phyloP scores from a whole-genome alignment of 2,888 invertebrate species.

The Amphipyra berbera region DNA sequence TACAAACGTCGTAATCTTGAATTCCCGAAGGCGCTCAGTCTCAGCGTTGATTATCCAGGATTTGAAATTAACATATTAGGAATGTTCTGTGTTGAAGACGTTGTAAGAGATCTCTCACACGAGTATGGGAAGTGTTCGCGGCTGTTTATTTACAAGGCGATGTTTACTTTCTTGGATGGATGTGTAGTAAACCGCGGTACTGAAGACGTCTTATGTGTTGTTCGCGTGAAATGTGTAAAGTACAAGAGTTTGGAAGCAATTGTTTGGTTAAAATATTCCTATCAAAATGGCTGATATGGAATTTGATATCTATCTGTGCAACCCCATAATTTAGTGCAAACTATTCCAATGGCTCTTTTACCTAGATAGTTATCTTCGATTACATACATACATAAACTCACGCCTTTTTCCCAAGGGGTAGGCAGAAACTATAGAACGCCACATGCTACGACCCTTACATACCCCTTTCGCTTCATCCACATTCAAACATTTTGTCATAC shows the following conservation, averaged over 20 bases:
- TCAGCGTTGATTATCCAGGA: conserved; percentile 85
- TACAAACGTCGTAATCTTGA: conserved; percentile 86
- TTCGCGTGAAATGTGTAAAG: conserved; percentile 28
- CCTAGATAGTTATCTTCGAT: too few relatives aligned
- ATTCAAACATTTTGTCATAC: too few relatives aligned
- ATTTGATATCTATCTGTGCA: background rate
- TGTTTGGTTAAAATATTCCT: conserved; percentile 30
- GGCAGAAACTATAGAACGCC: too few relatives aligned
- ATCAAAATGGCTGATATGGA: conserved; percentile 3
- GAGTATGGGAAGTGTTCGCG: conserved; percentile 24
- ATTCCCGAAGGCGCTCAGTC: conserved; percentile 82
- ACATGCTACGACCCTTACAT: too few relatives aligned
- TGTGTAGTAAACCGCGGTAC: conserved; percentile 35
- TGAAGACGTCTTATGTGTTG: conserved; percentile 29
- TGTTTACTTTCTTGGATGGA: conserved; percentile 43
- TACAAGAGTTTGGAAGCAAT: conserved; percentile 36
- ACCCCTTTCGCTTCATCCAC: too few relatives aligned
- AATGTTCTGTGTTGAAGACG: conserved; percentile 58
- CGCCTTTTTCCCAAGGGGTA: too few relatives aligned
- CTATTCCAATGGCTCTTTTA: too few relatives aligned
- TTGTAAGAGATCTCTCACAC: conserved; percentile 52
- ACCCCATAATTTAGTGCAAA: too few relatives aligned
- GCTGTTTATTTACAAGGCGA: conserved; percentile 45
- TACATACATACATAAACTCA: too few relatives aligned
- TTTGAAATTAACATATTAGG: conserved; percentile 85